A percentile compares a stretch with the other conserved stretches of the same genome.
phyloP scores from a whole-genome alignment of 2,113 vertebrate species.

The Hemiscyllium ocellatum region DNA sequence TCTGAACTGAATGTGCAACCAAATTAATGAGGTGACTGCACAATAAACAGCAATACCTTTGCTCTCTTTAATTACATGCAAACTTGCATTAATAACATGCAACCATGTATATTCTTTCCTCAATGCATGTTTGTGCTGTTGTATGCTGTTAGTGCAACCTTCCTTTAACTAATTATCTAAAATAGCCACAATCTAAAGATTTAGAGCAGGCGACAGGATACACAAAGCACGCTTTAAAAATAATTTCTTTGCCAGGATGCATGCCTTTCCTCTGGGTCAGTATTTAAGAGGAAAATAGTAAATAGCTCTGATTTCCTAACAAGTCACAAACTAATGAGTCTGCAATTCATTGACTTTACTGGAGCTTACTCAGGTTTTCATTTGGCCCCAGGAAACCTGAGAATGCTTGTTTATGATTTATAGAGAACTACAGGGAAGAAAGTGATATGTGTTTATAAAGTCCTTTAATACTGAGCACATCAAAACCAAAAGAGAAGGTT shows the following conservation, averaged over 20 bases:
- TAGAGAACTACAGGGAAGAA: background rate
- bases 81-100: background rate
- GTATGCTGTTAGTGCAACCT: background rate
- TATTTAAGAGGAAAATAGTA: constrained; percentile 9
- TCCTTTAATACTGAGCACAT: background rate
- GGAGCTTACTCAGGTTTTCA: background rate
- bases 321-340: background rate
- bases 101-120: background rate
- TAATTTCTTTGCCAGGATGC: background rate
- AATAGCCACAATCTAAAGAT: background rate
- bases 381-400: background rate
- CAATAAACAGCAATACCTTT: background rate
- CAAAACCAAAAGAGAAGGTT: background rate
- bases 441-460: background rate
- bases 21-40: background rate
- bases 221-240: background rate
- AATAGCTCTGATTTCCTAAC: background rate
- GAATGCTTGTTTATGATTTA: background rate
- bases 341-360: background rate
- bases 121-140: background rate
- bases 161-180: background rate
- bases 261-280: background rate
- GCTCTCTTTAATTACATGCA: background rate
- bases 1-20: background rate
- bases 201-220: background rate